These are phyloP conservation scores for Metallyticus violacea DNA, from an alignment of 2,888 invertebrate species.

Conservation along the genomic window DNA sequence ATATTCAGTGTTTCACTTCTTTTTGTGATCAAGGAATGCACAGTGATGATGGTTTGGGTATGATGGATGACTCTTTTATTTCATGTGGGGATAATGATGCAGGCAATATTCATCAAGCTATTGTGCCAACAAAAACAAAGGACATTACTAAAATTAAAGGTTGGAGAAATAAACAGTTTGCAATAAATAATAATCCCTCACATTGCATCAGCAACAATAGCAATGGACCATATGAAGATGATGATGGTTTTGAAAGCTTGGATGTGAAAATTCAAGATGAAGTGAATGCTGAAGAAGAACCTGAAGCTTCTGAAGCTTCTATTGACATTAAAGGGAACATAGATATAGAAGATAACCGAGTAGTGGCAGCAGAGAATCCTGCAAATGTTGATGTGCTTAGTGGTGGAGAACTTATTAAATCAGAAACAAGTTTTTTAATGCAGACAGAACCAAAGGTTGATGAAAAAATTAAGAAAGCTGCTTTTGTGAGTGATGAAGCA, in stretches of 20 bases:
- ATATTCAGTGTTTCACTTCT: background rate
- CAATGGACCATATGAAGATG: slow-evolving; percentile 17
- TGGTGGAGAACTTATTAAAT: background rate
- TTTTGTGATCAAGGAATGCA: background rate
- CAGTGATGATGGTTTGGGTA: slow-evolving; percentile 23
- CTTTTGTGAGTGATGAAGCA: background rate
- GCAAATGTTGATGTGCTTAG: background rate
- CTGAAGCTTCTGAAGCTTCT: background rate
- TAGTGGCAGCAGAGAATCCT: background rate
- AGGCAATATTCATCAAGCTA: slow-evolving; percentile 15
- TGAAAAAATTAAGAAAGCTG: background rate
- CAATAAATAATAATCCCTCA: slow-evolving; percentile 27
- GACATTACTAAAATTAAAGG: slow-evolving; percentile 47
- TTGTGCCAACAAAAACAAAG: slow-evolving; percentile 42
- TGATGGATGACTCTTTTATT: slow-evolving; percentile 19
- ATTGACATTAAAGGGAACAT: background rate
- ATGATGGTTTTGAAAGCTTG: slow-evolving; percentile 26
- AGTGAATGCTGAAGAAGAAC: background rate
- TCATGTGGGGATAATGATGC: slow-evolving; percentile 4
- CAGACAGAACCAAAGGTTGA: background rate
- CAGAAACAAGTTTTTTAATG: background rate
- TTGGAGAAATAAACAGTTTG: slow-evolving; percentile 41
- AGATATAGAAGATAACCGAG: background rate
- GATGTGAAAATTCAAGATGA: slow-evolving; percentile 1
- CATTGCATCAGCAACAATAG: background rate